phyloP scores from a whole-genome alignment of 2,797 vertebrate genomes.

The Pipistrellus pipistrellus region DNA sequence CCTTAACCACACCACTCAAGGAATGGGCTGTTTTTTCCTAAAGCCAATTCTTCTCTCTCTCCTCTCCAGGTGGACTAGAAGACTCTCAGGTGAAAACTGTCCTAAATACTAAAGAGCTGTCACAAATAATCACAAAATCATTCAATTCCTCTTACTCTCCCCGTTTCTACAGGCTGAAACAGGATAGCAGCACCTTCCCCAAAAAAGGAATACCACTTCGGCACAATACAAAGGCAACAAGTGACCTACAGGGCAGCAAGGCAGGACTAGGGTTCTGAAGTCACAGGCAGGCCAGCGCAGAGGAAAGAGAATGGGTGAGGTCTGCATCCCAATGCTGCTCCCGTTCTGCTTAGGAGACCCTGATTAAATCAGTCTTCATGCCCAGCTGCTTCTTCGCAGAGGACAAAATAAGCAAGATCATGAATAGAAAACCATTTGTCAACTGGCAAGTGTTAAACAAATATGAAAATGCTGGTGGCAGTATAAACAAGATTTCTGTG shows the following conservation, averaged over 20 bases:
- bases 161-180: slow-evolving; percentile 52
- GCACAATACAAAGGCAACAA: neutral
- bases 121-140: slow-evolving; percentile 30
- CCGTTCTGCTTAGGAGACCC: neutral
- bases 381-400: neutral
- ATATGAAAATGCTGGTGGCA: slow-evolving; percentile 10
- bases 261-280: neutral
- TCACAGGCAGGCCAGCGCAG: neutral
- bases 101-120: slow-evolving; percentile 7
- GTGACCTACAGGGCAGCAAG: neutral
- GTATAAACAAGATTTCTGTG: neutral
- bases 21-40: neutral
- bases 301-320: neutral
- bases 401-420: slow-evolving; percentile 6
- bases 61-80: slow-evolving; percentile 11
- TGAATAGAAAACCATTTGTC: neutral
- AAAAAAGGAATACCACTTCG: slow-evolving; percentile 23
- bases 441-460: slow-evolving; percentile 6
- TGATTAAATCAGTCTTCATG: neutral
- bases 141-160: slow-evolving; percentile 22
- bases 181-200: neutral
- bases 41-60: neutral
- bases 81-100: neutral
- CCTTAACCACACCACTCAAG: slow-evolving; percentile 21
- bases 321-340: neutral